These are phyloP conservation scores for Pseudochirops corinnae DNA, from an alignment of 2,797 vertebrate species.

Conservation along the genomic window DNA sequence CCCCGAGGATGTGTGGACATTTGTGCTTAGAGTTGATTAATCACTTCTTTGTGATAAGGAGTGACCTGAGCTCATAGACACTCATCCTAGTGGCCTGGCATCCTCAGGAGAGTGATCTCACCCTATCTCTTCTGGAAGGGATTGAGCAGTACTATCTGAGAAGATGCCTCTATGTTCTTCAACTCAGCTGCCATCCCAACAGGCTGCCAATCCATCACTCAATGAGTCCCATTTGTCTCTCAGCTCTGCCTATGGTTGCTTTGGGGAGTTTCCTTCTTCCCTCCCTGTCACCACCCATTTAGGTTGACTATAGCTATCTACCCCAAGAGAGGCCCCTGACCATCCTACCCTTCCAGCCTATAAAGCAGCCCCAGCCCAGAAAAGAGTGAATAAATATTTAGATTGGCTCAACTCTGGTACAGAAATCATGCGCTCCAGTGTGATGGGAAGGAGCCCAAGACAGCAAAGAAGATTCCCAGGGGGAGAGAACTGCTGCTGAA, in stretches of 20 bases:
- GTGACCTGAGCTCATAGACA: background rate
- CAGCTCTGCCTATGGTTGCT: background rate
- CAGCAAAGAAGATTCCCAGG: background rate
- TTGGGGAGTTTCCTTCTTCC: background rate
- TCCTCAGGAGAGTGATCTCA: background rate
- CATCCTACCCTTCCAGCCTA: background rate
- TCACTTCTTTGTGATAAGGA: background rate
- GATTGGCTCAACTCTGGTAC: conserved; percentile 63
- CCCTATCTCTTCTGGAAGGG: background rate
- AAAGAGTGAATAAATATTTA: conserved; percentile 75
- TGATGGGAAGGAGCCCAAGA: conserved; percentile 22
- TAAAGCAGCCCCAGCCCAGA: conserved; percentile 47
- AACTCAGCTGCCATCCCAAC: background rate
- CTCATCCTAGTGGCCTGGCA: background rate
- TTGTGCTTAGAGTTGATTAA: background rate
- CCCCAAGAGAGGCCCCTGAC: background rate
- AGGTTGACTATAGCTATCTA: conserved; percentile 10
- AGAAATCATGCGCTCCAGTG: background rate
- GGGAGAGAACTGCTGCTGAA: background rate
- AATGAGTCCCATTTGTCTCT: background rate
- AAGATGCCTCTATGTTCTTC: background rate
- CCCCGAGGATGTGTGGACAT: background rate
- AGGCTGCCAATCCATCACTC: background rate
- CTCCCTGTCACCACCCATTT: background rate
- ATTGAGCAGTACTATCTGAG: background rate